phyloP scores from a whole-genome alignment of 2,113 vertebrate species.

The human region DNA sequence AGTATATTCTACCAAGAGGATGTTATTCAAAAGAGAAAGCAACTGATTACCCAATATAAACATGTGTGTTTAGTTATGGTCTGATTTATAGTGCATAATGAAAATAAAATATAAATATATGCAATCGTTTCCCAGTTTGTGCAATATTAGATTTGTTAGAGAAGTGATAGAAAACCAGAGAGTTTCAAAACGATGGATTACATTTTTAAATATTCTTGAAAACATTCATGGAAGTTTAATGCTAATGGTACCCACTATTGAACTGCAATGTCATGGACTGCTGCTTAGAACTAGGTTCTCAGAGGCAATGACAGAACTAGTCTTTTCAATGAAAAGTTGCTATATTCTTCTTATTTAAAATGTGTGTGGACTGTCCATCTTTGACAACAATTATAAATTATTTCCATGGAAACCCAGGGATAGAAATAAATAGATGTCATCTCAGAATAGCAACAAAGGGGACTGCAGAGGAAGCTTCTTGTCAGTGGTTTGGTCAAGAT shows the following conservation, averaged over 20 bases:
- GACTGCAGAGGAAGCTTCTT: conserved; percentile 47
- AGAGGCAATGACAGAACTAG: conserved; percentile 55
- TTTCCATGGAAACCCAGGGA: conserved; percentile 80
- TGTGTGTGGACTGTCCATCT: conserved; percentile 59
- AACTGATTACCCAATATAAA: neutral
- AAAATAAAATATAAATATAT: neutral
- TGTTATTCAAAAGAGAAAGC: neutral
- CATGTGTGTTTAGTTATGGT: neutral
- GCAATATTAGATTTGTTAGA: neutral
- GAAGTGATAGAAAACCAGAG: neutral
- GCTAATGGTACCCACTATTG: neutral
- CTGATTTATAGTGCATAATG: neutral
- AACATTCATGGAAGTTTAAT: neutral
- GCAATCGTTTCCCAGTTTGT: neutral
- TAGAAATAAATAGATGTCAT: conserved; percentile 26
- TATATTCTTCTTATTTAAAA: conserved; percentile 61
- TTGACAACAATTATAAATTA: conserved; percentile 79
- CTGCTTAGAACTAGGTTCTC: neutral
- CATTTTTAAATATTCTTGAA: conserved; percentile 39
- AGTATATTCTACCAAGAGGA: neutral
- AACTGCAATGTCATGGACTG: neutral
- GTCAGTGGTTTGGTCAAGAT: conserved; percentile 31
- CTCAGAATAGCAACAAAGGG: conserved; percentile 55
- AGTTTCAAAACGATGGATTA: neutral
- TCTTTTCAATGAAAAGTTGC: conserved; percentile 59